These are phyloP conservation scores for Atlantisia rogersi DNA, from an alignment of 2,113 vertebrate species.

Conservation along the genomic window DNA sequence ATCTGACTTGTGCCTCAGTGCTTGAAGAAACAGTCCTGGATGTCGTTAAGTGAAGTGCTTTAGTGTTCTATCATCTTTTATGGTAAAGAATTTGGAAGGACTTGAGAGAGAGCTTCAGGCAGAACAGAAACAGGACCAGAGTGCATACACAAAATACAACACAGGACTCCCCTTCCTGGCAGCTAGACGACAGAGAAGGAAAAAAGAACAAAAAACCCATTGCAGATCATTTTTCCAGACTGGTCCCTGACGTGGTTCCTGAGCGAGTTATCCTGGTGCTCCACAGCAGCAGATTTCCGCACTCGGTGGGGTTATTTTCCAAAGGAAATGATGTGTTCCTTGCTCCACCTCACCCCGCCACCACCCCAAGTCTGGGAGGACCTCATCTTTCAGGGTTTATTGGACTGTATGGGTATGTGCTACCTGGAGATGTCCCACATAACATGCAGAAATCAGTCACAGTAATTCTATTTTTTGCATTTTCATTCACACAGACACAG, in stretches of 20 bases:
- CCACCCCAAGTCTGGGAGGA: background rate
- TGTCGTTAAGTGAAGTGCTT: background rate
- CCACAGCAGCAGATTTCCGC: background rate
- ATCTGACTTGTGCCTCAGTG: background rate
- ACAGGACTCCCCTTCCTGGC: background rate
- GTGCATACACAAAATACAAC: background rate
- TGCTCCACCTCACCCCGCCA: background rate
- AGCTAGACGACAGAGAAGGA: background rate
- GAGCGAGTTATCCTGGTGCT: background rate
- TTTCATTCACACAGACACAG: background rate
- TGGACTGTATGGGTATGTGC: background rate
- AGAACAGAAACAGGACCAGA: background rate
- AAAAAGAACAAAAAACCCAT: background rate
- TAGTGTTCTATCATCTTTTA: constrained; percentile 33
- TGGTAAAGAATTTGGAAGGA: constrained; percentile 44
- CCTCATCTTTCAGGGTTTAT: background rate
- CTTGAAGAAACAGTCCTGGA: constrained; percentile 10
- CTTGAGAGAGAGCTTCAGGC: background rate
- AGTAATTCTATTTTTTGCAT: background rate
- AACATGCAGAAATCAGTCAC: background rate
- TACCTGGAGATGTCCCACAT: background rate
- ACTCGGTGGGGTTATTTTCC: background rate
- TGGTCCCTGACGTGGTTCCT: background rate
- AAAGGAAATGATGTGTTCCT: background rate
- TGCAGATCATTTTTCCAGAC: background rate